Evolutionary conservation across 2,888 invertebrate genomes (phyloP), one percentile per base, ranked within the genome.

Genomic region (Folsomia candida): DNA sequence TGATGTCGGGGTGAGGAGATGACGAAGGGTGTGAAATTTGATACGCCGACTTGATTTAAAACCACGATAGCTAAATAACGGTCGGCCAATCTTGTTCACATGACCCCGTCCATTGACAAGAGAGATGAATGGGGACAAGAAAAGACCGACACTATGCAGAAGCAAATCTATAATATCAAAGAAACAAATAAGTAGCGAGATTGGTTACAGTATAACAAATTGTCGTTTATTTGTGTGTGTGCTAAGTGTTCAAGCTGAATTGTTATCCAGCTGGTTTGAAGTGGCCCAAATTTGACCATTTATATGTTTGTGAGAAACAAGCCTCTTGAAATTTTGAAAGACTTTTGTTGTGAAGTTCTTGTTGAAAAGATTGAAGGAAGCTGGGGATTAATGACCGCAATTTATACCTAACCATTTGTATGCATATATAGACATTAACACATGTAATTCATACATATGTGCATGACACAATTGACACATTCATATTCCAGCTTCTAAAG

Each of bases 41-140:
- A 64, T 64, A 64, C 24, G 63, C 63, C 63, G 63, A 51, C 63
- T 64, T 64, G 63, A 64, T 64, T 51, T 37, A 25, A 64, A 64
- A 64, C 63, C 51, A 64, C 51, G 63, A 64, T 64, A 51, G 47
- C 63, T 47, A 64, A 64, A 64, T 64, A 64, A 51, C 20, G 63
- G 63, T 37, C 25, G 24, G 37, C 14, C 37, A 14, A 37, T 37
- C 37, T 37, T 37, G 4, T 37, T 37, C 37, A 37, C 37, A 54
- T 54, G 54, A 54, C 22, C 54, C 54, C 22, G 18, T 54, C 54
- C 22, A 54, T 54, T 54, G 54, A 54, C 54, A 54, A 54, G 37
- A 37, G 14, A 37, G 20, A 54, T 54, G 54, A 54, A 54, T 54
- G 22, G 54, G 37, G n/a, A 54, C 6, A 54, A 54, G 54, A 54